Conservation (phyloP, 2,113 vertebrate genomes). For the Uria aalge region DNA sequence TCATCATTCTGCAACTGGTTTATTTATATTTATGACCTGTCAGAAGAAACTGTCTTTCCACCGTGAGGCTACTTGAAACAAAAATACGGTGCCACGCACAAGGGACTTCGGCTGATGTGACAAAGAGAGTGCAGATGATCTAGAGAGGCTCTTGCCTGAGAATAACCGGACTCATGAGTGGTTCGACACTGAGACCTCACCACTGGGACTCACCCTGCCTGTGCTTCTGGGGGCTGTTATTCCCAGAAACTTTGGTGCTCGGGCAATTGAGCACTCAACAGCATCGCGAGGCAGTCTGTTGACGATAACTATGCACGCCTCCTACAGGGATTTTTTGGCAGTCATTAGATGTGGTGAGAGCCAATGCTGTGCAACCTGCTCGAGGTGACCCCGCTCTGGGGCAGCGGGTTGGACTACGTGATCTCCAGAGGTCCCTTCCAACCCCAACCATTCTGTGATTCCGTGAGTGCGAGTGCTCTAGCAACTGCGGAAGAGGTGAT, state of each 20-base stretch:
- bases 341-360: too few relatives aligned
- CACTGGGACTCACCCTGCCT: neutral
- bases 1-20: neutral
- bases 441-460: too few relatives aligned
- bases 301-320: neutral
- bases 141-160: neutral
- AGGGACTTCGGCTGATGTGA: neutral
- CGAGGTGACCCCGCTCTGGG: too few relatives aligned
- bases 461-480: neutral
- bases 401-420: too few relatives aligned
- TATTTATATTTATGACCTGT: neutral
- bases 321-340: neutral
- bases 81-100: rapidly evolving
- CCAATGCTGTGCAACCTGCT: neutral
- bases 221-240: neutral
- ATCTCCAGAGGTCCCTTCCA: too few relatives aligned
- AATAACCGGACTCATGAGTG: too few relatives aligned
- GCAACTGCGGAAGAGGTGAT: neutral
- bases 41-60: neutral
- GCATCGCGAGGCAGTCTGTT: neutral
- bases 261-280: neutral
- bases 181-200: neutral
- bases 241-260: neutral
- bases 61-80: neutral
- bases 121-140: neutral